A percentile compares a stretch with the other conserved stretches of the same genome.
These are phyloP conservation scores for Drosophila cracens DNA, from an alignment of 2,888 invertebrate species.

Conservation along the genomic window DNA sequence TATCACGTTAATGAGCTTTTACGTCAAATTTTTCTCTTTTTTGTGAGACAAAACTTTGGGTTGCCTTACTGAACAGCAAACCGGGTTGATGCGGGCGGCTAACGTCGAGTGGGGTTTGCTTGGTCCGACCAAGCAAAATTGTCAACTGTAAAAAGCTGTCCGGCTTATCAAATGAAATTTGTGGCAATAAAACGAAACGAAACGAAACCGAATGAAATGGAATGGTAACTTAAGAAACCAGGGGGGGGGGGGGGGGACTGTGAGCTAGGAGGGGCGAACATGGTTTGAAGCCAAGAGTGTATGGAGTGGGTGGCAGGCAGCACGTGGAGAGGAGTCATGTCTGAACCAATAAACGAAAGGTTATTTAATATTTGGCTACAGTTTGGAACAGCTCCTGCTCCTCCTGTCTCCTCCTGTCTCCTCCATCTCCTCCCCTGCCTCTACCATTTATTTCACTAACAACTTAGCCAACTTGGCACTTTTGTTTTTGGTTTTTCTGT, in stretches of 20 bases:
- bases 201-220: constrained; percentile 38
- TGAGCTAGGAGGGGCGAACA: not conserved
- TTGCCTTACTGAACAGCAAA: not conserved
- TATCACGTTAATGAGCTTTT: constrained; percentile 79
- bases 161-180: constrained; percentile 76
- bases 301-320: constrained; percentile 24
- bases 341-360: constrained; percentile 80
- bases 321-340: constrained; percentile 60
- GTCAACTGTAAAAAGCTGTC: constrained; percentile 78
- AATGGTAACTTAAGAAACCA: constrained; percentile 14
- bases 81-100: constrained; percentile 5
- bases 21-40: constrained; percentile 55
- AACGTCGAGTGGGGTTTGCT: constrained; percentile 16
- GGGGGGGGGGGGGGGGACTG: not conserved
- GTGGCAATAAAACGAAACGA: constrained; percentile 74
- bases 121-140: constrained; percentile 48
- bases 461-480: constrained; percentile 75
- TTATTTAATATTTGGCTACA: constrained; percentile 79
- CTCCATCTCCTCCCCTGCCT: not conserved
- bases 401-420: not conserved
- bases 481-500: constrained; percentile 32
- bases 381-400: constrained; percentile 31
- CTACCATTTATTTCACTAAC: constrained; percentile 36
- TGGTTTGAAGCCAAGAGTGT: not conserved
- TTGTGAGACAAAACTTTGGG: constrained; percentile 33